phyloP scores from a whole-genome alignment of 1,140 invertebrate species.

The Acromyrmex heyeri region DNA sequence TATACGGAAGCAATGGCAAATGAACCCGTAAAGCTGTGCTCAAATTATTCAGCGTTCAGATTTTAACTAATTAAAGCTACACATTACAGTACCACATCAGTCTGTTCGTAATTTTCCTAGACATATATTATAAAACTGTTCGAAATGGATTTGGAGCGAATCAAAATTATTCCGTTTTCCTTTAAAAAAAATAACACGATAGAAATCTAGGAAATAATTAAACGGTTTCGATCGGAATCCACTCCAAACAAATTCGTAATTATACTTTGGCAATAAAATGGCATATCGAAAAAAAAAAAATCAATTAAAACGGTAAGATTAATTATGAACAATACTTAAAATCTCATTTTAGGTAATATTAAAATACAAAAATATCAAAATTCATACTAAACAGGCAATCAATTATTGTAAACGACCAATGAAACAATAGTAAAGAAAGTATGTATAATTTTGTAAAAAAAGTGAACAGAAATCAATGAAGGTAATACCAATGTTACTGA shows the following conservation, averaged over 20 bases:
- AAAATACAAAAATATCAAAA: background rate
- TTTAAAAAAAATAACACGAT: too few relatives aligned
- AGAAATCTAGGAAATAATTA: too few relatives aligned
- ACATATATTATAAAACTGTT: too few relatives aligned
- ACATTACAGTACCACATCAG: background rate
- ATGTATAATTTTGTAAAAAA: background rate
- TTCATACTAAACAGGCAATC: background rate
- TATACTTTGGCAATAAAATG: background rate
- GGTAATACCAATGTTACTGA: background rate
- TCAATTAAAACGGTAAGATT: background rate
- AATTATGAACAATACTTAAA: background rate
- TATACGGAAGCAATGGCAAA: background rate
- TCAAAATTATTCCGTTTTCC: too few relatives aligned
- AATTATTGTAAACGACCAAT: background rate
- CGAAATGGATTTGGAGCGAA: too few relatives aligned
- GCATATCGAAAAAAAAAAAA: background rate
- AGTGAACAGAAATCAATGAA: background rate
- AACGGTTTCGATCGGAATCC: too few relatives aligned
- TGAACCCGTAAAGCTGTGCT: background rate
- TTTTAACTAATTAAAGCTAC: background rate
- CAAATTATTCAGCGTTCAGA: constrained; percentile 6
- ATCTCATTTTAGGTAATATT: background rate
- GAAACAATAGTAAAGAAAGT: background rate
- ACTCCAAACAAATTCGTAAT: too few relatives aligned
- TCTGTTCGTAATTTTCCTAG: background rate